A percentile compares a stretch with the other conserved stretches of the same genome.
Evolutionary conservation across 37 sponge, comb jelly and placozoan genomes (phyloP).

Genomic region (Geodia barretti): DNA sequence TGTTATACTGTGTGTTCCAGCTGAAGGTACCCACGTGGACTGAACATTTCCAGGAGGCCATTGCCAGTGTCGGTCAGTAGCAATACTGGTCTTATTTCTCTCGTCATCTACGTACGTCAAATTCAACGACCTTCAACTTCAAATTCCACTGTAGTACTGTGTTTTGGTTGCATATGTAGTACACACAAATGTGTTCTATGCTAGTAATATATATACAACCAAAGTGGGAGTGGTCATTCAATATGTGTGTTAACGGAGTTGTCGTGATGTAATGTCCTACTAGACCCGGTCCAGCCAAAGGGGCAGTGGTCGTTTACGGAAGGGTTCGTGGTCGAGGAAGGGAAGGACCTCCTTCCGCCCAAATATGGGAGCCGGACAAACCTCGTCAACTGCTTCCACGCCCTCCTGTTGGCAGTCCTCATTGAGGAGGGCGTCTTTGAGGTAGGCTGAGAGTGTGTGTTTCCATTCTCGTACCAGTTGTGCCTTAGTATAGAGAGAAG

Average conservation of each 20-base stretch:
- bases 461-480: not conserved
- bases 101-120: too few relatives aligned
- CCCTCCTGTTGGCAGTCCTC: constrained; percentile 53
- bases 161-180: constrained; percentile 3
- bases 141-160: not conserved
- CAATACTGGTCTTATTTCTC: too few relatives aligned
- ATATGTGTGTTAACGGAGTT: too few relatives aligned
- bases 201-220: too few relatives aligned
- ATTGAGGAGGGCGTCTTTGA: constrained; percentile 45
- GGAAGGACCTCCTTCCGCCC: constrained; percentile 64
- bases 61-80: constrained; percentile 74
- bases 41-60: constrained; percentile 40
- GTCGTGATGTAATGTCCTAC: too few relatives aligned
- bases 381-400: constrained; percentile 68
- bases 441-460: constrained; percentile 1
- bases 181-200: too few relatives aligned
- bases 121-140: too few relatives aligned
- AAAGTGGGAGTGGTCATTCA: too few relatives aligned
- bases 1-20: constrained; percentile 75
- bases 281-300: constrained; percentile 57
- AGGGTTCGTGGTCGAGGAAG: constrained; percentile 84
- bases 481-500: not conserved
- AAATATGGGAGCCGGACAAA: constrained; percentile 43
- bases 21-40: constrained; percentile 87
- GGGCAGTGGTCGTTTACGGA: constrained; percentile 65